Evolutionary conservation across 2,888 invertebrate genomes (phyloP), one percentile per base, ranked within the genome.

Genomic region (Melanargia galathea): DNA sequence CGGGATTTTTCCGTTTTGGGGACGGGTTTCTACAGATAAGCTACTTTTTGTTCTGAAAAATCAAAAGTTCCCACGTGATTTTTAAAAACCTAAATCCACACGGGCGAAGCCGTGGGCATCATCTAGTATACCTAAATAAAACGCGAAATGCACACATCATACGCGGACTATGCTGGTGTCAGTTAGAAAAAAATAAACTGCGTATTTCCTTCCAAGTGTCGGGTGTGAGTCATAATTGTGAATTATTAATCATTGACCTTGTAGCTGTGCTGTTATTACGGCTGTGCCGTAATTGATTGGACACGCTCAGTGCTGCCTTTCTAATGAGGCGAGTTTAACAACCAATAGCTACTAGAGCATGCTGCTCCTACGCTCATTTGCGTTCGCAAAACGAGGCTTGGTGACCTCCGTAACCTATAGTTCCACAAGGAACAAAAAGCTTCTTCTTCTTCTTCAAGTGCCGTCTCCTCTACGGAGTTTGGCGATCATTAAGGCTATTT

Each of bases 201-300:
- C 11, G 38, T 54, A 30, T 59, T 54, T 54, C 35, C 38, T 38
- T 46, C 35, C 48, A 4, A 45, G 30, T 46, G 45, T 46, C 45
- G 38, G 16, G 11, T 52, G 62, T 63, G 63, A 66, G 55, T 66
- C 61, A 64, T 49, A 38, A 56, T 45, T 30, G 51, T 60, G 26
- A 52, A 33, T 64, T 56, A 26, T 55, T 56, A 55, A 58, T 58
- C 57, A 46, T 35, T 61, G 64, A 60, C 64, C 64, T 64, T 64
- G 64, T 33, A 22, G 24, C 51, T 33, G 43, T 60, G 35, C 46
- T 60, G 35, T 56, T 57, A 52, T 60, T 57, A 54, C n/a, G 52
- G 49, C 48, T 46, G 49, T 55, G 49, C 57, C 22, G 43, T 60
- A 60, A 60, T 57, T 62, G 56, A 57, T 63, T 62, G 56, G 59